Conservation (phyloP, 2,888 invertebrate genomes). For the Ophioninae sp. region DNA sequence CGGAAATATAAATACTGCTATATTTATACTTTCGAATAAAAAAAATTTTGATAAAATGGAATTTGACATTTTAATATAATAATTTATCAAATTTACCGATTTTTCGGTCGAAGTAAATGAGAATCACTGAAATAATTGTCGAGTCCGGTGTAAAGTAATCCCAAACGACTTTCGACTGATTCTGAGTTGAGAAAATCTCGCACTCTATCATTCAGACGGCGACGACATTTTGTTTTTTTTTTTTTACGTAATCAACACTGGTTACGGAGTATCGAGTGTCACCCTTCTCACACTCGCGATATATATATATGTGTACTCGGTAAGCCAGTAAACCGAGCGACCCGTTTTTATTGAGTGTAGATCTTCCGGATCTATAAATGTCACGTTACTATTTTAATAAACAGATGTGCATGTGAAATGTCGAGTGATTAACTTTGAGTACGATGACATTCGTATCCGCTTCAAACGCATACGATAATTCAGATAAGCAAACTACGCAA, state of each 20-base stretch:
- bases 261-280: constrained; percentile 51
- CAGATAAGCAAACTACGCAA: background rate
- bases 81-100: background rate
- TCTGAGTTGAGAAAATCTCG: constrained; percentile 13
- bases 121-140: constrained; percentile 42
- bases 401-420: background rate
- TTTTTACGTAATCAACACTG: constrained; percentile 51
- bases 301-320: constrained; percentile 19
- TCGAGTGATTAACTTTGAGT: background rate
- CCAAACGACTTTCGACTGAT: constrained; percentile 23
- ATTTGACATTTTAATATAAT: too few relatives aligned
- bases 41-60: too few relatives aligned
- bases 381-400: background rate
- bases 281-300: constrained; percentile 11
- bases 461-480: background rate
- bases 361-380: constrained; percentile 35
- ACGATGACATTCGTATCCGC: background rate
- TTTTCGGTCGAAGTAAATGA: constrained; percentile 16
- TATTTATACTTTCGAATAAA: too few relatives aligned
- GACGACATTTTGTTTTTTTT: constrained; percentile 31
- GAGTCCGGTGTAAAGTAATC: constrained; percentile 18
- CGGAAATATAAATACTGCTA: too few relatives aligned
- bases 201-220: background rate
- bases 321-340: constrained; percentile 39
- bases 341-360: constrained; percentile 21